Base-by-base conservation (phyloP, 2,797 vertebrate genomes). In the Oryzias sinensis region DNA sequence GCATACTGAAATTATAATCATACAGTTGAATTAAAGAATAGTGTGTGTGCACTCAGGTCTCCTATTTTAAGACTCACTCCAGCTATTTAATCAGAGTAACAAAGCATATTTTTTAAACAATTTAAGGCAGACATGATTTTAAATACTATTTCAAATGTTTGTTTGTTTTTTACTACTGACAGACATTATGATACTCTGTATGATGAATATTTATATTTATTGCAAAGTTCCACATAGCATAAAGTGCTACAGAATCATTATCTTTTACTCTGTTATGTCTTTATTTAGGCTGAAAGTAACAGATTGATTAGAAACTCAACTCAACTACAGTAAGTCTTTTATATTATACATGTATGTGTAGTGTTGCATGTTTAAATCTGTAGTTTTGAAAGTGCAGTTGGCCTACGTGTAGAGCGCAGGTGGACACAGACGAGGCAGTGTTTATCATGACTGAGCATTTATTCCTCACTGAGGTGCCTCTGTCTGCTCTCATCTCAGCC, bases 391-490 rank as follows among this genome's bases (percentile, higher is more conserved):
- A 37, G 33, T 37, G 4, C 33, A 37, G 33, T 11, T 37, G 27
- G 1, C 27, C 27, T 27, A 72, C 53, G 48, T 49, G 14, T 58
- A 59, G 24, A 74, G 82, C 83, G 9, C 29, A 89, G 84, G 82
- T 88, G 85, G 76, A 82, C 75, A 92, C 88, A 92, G 85, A 79
- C 56, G 48, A 80, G 65, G 72, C 74, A 86, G 80, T 91, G 90
- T 91, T 88, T 74, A 87, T 73, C 54, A 75, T 90, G 90, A 90
- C 88, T 75, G 71, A 70, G 89, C 84, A 53, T 43, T 82, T 69
- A 76, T 72, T 80, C 68, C 66, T 79, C 69, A 87, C 76, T 79
- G 72, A 79, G 77, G 69, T 74, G 62, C 79, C 66, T 62, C 72
- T 82, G 88, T 89, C 70, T 81, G 65, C 75, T 70, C 72, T 72